These are phyloP conservation scores for Anas platyrhynchos DNA, from an alignment of 2,113 vertebrate genomes.

Conservation along the genomic window DNA sequence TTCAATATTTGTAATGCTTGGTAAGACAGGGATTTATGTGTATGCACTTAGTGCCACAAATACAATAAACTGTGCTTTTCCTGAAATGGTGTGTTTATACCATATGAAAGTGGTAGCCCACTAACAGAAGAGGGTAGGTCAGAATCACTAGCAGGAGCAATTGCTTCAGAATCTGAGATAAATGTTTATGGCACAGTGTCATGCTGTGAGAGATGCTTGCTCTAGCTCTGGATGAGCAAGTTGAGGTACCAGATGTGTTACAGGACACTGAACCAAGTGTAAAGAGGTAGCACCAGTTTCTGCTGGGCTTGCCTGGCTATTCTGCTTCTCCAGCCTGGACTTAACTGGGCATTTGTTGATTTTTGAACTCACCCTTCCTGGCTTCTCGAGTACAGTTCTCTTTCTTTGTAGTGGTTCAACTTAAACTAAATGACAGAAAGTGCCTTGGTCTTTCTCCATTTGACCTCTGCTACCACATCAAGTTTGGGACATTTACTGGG, in stretches of 20 bases:
- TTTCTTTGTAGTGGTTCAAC: not conserved
- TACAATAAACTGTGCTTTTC: not conserved
- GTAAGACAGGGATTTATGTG: not conserved
- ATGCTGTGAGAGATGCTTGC: not conserved
- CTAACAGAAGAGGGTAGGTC: not conserved
- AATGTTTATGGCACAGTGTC: not conserved
- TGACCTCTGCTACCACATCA: not conserved
- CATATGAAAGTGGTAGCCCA: not conserved
- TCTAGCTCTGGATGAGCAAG: not conserved
- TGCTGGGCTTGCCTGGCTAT: not conserved
- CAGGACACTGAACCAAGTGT: not conserved
- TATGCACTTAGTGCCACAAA: not conserved
- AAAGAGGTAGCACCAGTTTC: not conserved
- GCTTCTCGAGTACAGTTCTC: not conserved
- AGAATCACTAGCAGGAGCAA: not conserved
- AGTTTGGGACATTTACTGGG: not conserved
- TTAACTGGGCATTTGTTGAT: not conserved
- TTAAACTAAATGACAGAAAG: accelerated
- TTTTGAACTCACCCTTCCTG: not conserved
- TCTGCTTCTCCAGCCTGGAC: not conserved
- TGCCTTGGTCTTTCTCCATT: not conserved
- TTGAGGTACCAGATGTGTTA: not conserved
- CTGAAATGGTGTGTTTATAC: not conserved
- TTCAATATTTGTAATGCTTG: not conserved
- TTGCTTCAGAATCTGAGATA: not conserved